These are phyloP conservation scores for Philopedon plagiatum DNA, from an alignment of 2,888 invertebrate genomes.

Conservation along the genomic window DNA sequence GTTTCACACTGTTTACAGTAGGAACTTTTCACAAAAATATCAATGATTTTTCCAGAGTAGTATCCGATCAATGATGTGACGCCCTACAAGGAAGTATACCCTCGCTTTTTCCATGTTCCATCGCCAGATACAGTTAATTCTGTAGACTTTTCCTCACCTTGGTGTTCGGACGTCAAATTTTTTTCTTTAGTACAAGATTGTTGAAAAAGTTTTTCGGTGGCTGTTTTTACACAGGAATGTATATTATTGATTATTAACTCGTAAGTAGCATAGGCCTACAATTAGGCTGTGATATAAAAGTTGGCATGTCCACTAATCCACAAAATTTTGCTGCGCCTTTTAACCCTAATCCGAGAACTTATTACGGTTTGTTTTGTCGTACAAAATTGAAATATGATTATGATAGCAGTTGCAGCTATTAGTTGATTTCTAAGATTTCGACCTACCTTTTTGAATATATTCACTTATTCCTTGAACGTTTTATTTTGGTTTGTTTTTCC, in stretches of 20 bases:
- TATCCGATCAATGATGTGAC: constrained; percentile 54
- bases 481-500: too few species aligned
- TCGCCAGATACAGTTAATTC: constrained; percentile 52
- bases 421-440: too few species aligned
- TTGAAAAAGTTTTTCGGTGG: background rate
- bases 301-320: background rate
- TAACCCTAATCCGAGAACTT: background rate
- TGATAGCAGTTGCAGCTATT: too few species aligned
- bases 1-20: constrained; percentile 37
- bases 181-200: background rate
- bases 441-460: too few species aligned
- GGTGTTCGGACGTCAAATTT: background rate
- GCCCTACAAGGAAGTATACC: constrained; percentile 54
- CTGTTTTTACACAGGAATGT: background rate
- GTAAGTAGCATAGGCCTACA: too few species aligned
- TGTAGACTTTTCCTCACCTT: background rate
- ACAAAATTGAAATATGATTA: too few species aligned
- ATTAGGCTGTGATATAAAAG: background rate
- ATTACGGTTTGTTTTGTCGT: too few species aligned
- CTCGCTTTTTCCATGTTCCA: constrained; percentile 54
- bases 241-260: background rate
- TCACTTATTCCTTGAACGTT: too few species aligned
- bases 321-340: background rate
- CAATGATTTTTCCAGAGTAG: constrained; percentile 54
- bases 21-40: constrained; percentile 48